These are phyloP conservation scores for Paradoxurus hermaphroditus DNA, from an alignment of 2,113 vertebrate genomes.

Conservation along the genomic window DNA sequence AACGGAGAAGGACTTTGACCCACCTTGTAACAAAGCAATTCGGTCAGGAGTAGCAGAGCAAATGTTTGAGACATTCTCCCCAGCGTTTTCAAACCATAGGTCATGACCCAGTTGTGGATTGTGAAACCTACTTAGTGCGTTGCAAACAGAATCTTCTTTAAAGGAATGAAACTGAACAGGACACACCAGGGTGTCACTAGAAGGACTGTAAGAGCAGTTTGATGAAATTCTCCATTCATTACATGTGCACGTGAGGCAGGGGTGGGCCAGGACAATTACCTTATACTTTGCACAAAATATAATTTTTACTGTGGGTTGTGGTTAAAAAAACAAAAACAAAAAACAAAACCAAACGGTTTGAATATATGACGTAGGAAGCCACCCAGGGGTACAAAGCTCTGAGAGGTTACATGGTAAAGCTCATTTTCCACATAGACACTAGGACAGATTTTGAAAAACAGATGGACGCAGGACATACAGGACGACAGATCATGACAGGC, in stretches of 20 bases:
- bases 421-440: neutral
- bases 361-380: neutral
- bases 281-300: neutral
- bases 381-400: neutral
- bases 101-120: neutral
- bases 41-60: neutral
- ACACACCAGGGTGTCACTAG: neutral
- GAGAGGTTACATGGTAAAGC: neutral
- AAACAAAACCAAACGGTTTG: neutral
- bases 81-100: neutral
- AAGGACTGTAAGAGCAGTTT: neutral
- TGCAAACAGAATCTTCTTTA: neutral
- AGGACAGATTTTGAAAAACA: neutral
- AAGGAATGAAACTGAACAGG: neutral
- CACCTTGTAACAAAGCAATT: neutral
- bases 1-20: neutral
- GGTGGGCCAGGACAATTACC: neutral
- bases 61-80: neutral
- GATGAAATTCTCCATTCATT: neutral
- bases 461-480: neutral
- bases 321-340: too few relatives aligned
- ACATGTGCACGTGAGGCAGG: neutral
- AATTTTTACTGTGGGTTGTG: neutral
- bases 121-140: neutral
- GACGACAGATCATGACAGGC: neutral